These are phyloP conservation scores for Ceratina calcarata DNA, from an alignment of 1,140 invertebrate genomes.

Conservation along the genomic window DNA sequence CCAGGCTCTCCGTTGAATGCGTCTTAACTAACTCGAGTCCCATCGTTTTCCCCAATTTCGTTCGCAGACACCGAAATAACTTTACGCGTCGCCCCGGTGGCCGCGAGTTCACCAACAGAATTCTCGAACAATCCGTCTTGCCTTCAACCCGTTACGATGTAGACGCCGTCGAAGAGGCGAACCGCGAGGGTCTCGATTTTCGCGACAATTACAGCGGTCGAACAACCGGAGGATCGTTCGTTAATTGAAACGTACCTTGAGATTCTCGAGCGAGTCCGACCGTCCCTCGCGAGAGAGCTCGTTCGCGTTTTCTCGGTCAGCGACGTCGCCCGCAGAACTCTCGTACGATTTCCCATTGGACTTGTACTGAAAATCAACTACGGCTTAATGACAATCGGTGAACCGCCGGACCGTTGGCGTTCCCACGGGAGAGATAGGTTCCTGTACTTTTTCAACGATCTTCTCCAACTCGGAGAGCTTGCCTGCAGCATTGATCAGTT, in stretches of 20 bases:
- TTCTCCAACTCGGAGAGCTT: constrained; percentile 67
- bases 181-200: constrained; percentile 11
- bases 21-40: constrained; percentile 41
- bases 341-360: constrained; percentile 39
- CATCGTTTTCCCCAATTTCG: constrained; percentile 24
- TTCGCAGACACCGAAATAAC: constrained; percentile 36
- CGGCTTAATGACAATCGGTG: constrained; percentile 62
- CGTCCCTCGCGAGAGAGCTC: constrained; percentile 16
- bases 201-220: constrained; percentile 28
- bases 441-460: constrained; percentile 70
- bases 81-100: constrained; percentile 21
- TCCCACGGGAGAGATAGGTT: no score
- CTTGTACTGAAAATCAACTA: constrained; percentile 68
- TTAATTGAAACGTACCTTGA: constrained; percentile 65
- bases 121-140: constrained; percentile 28
- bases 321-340: constrained; percentile 35
- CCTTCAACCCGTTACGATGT: constrained; percentile 23
- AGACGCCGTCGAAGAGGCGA: no score
- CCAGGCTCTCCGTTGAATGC: constrained; percentile 4
- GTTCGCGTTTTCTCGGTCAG: constrained; percentile 26
- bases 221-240: neutral
- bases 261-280: constrained; percentile 54
- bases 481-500: constrained; percentile 54
- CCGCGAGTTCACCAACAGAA: constrained; percentile 37
- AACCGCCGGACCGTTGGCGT: neutral